phyloP scores from a whole-genome alignment of 1,140 invertebrate species.

The Chrysopa pallens region DNA sequence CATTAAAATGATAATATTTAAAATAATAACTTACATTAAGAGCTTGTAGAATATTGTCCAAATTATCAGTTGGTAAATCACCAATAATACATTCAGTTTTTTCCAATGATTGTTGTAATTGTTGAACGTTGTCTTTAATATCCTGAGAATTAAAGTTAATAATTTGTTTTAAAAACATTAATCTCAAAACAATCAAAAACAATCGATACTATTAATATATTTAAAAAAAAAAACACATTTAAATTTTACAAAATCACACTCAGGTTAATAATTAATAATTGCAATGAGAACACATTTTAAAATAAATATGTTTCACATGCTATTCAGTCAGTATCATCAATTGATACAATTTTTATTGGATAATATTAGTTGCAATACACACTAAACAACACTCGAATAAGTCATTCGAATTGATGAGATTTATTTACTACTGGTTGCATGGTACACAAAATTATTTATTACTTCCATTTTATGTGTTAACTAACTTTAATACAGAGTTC shows the following conservation, averaged over 20 bases:
- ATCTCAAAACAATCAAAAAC: neutral
- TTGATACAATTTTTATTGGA: neutral
- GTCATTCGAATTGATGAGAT: too few relatives aligned
- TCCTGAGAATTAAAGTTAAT: conserved; percentile 29
- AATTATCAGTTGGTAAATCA: conserved; percentile 45
- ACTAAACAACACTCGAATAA: too few relatives aligned
- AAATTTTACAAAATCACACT: neutral
- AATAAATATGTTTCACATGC: neutral
- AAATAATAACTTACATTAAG: conserved; percentile 39
- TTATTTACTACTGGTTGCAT: too few relatives aligned
- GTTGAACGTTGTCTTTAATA: conserved; percentile 42
- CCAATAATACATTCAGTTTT: conserved; percentile 42
- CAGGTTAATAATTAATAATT: too few relatives aligned
- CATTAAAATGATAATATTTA: conserved; percentile 6
- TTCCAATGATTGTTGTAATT: conserved; percentile 39
- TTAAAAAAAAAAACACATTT: neutral
- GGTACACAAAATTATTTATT: too few relatives aligned
- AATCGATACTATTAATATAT: neutral
- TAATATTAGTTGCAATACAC: too few relatives aligned
- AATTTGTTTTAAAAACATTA: too few relatives aligned
- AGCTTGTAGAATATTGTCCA: conserved; percentile 45
- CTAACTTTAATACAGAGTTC: too few relatives aligned
- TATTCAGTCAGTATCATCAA: neutral
- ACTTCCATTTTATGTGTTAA: too few relatives aligned
- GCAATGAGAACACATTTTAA: too few relatives aligned